Evolutionary conservation across 1,140 invertebrate genomes (phyloP), one percentile per base, ranked within the genome.

Genomic region (Drosophila lini): DNA sequence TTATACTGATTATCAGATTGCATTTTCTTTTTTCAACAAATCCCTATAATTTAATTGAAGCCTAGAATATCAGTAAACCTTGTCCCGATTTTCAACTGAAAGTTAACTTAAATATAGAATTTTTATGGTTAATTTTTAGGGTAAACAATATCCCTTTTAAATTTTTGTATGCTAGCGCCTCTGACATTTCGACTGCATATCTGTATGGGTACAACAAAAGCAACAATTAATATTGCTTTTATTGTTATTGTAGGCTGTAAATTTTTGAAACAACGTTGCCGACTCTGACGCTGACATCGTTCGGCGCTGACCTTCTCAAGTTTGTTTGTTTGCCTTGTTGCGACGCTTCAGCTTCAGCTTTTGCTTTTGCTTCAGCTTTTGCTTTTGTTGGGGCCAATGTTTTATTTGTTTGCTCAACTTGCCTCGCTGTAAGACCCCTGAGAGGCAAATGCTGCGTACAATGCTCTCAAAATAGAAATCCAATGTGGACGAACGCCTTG

Each of bases 221-320:
- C 32, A 53, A 62, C 45, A 74, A 50, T 71, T 62, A 68, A 48
- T 62, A 68, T 73, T 58, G 65, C 55, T 58, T 80, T 78, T 74
- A 74, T 74, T 85, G 81, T 85, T 88, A 88, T 79, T 82, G 75
- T 59, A 64, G 75, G 82, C 64, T 86, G 75, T 81, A 86, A 76
- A 71, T 73, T 73, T 63, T 56, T 64, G 73, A 69, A 53, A 60
- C 73, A 75, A 76, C 71, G 48, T 59, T 67, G 74, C 44, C 70
- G 56, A 60, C 55, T 57, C 70, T 61, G 68, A 28, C 50, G 32
- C 69, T 53, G 69, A 65, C 78, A 56, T 45, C 70, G 70, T 56
- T 64, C 63, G 58, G n/a, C 77, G 79, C 71, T 86, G 82, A 86
- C 82, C 82, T 86, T 86, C 83, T 83, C 83, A 88, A 86, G 80